A percentile compares a stretch with the other conserved stretches of the same genome.
phyloP scores from a whole-genome alignment of 2,113 vertebrate species.

The Opisthocomus hoazin region DNA sequence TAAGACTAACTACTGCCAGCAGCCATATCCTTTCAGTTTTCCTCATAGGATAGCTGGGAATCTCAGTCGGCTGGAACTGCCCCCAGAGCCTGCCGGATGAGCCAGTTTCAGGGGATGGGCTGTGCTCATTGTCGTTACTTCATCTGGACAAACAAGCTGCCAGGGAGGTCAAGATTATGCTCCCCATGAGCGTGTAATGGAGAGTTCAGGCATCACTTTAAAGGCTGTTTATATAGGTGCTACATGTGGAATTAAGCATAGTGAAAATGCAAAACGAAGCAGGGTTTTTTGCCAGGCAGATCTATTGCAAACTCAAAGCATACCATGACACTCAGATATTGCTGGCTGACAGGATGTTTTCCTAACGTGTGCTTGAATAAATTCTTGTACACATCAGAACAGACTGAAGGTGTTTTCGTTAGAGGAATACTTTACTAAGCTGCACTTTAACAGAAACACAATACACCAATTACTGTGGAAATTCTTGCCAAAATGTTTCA shows the following conservation, averaged over 20 bases:
- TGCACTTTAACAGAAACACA: slow-evolving; percentile 13
- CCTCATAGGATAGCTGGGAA: not conserved
- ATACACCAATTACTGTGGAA: slow-evolving; percentile 20
- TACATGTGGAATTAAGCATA: not conserved
- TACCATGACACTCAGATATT: not conserved
- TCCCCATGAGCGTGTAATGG: not conserved
- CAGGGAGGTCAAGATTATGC: not conserved
- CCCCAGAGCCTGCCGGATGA: not conserved
- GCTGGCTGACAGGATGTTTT: not conserved
- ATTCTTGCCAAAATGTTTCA: not conserved
- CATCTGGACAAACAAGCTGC: not conserved
- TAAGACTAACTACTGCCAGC: not conserved
- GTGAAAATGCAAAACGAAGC: not conserved
- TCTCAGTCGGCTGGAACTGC: not conserved
- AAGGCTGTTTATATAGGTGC: not conserved
- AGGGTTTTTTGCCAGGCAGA: not conserved
- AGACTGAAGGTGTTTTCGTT: not conserved
- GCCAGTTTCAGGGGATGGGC: not conserved
- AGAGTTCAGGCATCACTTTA: not conserved
- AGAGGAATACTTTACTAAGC: not conserved
- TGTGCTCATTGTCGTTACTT: not conserved
- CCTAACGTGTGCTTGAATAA: not conserved
- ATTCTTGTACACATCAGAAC: not conserved
- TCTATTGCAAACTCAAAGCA: not conserved
- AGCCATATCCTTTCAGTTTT: not conserved